Conservation (phyloP, 2,888 invertebrate genomes). For the Pheosia gnoma region DNA sequence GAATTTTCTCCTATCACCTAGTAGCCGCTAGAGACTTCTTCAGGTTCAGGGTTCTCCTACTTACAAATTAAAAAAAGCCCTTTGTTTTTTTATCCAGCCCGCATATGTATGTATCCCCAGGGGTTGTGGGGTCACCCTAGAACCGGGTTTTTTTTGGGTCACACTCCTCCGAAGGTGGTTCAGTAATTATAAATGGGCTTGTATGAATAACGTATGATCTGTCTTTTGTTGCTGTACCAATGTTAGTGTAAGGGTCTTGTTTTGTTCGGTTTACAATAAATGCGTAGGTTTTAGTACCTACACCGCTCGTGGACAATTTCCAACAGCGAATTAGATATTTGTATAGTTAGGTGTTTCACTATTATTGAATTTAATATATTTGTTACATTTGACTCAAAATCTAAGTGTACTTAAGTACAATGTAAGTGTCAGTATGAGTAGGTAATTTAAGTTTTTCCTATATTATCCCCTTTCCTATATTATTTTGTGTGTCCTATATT, state of each 20-base stretch:
- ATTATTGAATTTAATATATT: no score
- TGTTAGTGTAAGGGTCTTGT: conserved; percentile 6
- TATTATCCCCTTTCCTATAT: no score
- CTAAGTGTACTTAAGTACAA: no score
- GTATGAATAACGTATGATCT: conserved; percentile 21
- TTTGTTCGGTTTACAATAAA: conserved; percentile 10
- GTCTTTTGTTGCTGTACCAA: conserved; percentile 17
- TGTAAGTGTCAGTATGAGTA: no score
- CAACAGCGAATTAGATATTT: no score
- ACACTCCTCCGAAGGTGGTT: conserved; percentile 22
- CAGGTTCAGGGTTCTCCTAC: no score
- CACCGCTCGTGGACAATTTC: no score
- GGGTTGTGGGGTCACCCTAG: conserved; percentile 26
- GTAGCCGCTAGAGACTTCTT: background rate
- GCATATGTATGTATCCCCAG: conserved; percentile 26
- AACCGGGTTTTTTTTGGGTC: conserved; percentile 23
- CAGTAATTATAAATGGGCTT: conserved; percentile 39
- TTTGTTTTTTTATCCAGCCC: conserved; percentile 31
- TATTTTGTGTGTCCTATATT: background rate
- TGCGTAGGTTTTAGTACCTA: no score
- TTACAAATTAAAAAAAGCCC: background rate
- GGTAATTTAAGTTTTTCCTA: background rate
- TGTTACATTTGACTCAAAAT: no score
- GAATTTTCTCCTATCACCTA: no score
- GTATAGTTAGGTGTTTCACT: no score